Conservation (phyloP, 2,113 vertebrate genomes). For the Neotragus moschatus region DNA sequence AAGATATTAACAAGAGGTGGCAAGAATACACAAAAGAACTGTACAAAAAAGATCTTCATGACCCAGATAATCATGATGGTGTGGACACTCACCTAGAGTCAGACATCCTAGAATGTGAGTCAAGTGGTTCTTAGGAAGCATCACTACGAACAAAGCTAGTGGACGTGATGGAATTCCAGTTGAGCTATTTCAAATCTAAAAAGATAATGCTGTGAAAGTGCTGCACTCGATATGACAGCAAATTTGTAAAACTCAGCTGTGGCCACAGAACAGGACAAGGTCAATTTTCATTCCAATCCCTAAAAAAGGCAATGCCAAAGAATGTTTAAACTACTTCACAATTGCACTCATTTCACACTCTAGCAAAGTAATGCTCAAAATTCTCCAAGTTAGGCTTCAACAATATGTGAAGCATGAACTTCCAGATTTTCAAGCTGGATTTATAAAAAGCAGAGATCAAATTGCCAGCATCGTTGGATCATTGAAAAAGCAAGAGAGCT, state of each 20-base stretch:
- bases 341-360: neutral
- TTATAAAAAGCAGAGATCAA: neutral
- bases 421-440: neutral
- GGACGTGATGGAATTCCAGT: neutral
- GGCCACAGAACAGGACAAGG: neutral
- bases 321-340: neutral
- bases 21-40: neutral
- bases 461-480: neutral
- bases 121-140: neutral
- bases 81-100: neutral
- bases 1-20: neutral
- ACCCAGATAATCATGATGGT: neutral
- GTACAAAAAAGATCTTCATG: neutral
- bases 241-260: neutral
- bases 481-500: neutral
- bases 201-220: neutral
- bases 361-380: neutral
- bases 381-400: neutral
- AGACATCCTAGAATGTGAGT: neutral
- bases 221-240: neutral
- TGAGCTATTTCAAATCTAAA: neutral
- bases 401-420: neutral
- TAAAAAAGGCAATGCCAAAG: neutral
- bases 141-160: neutral
- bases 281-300: neutral